A percentile compares a stretch with the other conserved stretches of the same genome.
These are phyloP conservation scores for Poeciliopsis presidionis DNA, from an alignment of 2,797 vertebrate species.

Conservation along the genomic window DNA sequence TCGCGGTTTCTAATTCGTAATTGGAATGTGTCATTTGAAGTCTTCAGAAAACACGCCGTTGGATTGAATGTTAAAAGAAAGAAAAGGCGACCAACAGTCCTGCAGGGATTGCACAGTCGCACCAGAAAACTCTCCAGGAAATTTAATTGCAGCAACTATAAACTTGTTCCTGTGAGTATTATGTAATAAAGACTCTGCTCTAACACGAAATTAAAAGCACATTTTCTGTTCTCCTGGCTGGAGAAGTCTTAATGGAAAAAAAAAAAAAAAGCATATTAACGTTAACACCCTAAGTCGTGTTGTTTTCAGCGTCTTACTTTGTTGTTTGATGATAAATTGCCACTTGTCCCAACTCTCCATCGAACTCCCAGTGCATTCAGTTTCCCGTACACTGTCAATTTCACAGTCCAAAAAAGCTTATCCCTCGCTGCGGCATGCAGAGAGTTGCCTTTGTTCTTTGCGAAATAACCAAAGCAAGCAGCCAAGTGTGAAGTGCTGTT, in stretches of 20 bases:
- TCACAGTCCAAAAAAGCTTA: constrained; percentile 53
- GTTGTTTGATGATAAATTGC: constrained; percentile 76
- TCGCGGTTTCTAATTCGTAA: constrained; percentile 81
- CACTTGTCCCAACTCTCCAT: constrained; percentile 69
- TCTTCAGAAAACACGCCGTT: constrained; percentile 72
- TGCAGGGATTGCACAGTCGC: constrained; percentile 62
- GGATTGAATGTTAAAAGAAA: constrained; percentile 54
- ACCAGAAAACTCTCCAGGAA: constrained; percentile 78
- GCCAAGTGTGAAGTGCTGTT: constrained; percentile 57
- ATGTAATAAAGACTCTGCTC: constrained; percentile 80
- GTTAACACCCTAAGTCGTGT: constrained; percentile 59
- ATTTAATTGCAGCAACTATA: constrained; percentile 83
- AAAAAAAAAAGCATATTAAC: constrained; percentile 42
- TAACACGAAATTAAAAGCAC: constrained; percentile 79
- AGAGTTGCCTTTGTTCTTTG: constrained; percentile 60
- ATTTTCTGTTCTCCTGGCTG: constrained; percentile 59
- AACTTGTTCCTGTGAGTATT: constrained; percentile 80
- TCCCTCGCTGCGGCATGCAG: constrained; percentile 39
- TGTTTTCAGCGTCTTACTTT: constrained; percentile 64
- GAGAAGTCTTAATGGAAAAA: constrained; percentile 74
- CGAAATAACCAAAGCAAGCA: constrained; percentile 61
- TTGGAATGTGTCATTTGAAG: constrained; percentile 76
- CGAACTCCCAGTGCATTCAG: constrained; percentile 61
- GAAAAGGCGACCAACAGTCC: constrained; percentile 62
- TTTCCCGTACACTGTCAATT: constrained; percentile 58